Conservation (phyloP, 2,797 vertebrate genomes). For the Fundulus diaphanus region DNA sequence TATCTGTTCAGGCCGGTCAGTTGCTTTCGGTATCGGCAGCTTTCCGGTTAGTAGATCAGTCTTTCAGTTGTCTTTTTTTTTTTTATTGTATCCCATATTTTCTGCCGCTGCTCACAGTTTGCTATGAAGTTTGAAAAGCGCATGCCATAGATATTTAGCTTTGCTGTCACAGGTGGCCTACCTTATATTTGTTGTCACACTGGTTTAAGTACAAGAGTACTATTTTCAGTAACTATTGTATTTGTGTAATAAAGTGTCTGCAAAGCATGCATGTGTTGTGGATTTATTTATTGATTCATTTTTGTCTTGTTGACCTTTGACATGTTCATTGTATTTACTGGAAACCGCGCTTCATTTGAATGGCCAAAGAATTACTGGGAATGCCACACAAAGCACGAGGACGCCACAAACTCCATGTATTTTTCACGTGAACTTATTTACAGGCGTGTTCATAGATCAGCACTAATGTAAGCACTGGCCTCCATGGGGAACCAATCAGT, state of each 20-base stretch:
- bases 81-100: not conserved
- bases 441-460: no score
- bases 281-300: no score
- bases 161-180: conserved; percentile 81
- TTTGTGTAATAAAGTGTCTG: conserved; percentile 99
- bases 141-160: conserved; percentile 58
- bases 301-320: not conserved
- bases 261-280: conserved; percentile 85
- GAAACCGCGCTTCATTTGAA: not conserved
- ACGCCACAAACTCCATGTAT: not conserved
- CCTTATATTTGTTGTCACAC: conserved; percentile 93
- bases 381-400: not conserved
- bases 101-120: not conserved
- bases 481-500: not conserved
- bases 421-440: not conserved
- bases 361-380: not conserved
- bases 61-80: not conserved
- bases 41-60: not conserved
- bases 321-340: not conserved
- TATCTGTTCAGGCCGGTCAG: not conserved
- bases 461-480: not conserved
- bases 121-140: conserved; percentile 28
- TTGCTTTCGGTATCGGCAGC: not conserved
- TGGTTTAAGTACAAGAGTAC: conserved; percentile 97
- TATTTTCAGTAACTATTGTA: conserved; percentile 99